phyloP scores from a whole-genome alignment of 2,797 vertebrate genomes.

The Petrocephalus schoutedeni region DNA sequence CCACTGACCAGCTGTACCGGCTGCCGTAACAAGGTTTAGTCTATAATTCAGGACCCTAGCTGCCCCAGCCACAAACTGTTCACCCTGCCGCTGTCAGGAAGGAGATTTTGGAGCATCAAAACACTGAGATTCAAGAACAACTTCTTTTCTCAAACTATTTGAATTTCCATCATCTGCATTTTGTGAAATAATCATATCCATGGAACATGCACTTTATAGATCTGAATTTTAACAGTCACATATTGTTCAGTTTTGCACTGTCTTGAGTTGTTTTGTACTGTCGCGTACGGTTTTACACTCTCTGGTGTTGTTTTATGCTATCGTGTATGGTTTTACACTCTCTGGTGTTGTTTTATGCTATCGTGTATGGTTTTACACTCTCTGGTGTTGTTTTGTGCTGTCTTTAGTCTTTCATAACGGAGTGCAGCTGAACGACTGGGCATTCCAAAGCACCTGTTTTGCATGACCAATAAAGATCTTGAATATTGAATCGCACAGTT shows the following conservation, averaged over 20 bases:
- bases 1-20: background rate
- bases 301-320: background rate
- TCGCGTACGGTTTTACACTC: background rate
- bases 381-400: background rate
- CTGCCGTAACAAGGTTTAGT: background rate
- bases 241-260: background rate
- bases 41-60: background rate
- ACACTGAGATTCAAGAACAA: background rate
- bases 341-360: background rate
- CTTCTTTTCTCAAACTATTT: background rate
- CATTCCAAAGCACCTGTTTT: background rate
- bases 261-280: background rate
- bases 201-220: background rate
- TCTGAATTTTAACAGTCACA: background rate
- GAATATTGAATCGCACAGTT: background rate
- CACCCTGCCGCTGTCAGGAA: background rate
- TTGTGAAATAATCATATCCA: background rate
- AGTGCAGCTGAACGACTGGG: background rate
- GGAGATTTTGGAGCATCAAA: background rate
- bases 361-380: background rate
- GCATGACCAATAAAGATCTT: background rate
- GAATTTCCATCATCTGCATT: background rate
- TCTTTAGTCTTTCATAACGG: background rate
- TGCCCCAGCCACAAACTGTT: background rate
- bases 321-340: background rate